Base-by-base conservation (phyloP, 2,113 vertebrate species). In the Corythoichthys haematopterus region DNA sequence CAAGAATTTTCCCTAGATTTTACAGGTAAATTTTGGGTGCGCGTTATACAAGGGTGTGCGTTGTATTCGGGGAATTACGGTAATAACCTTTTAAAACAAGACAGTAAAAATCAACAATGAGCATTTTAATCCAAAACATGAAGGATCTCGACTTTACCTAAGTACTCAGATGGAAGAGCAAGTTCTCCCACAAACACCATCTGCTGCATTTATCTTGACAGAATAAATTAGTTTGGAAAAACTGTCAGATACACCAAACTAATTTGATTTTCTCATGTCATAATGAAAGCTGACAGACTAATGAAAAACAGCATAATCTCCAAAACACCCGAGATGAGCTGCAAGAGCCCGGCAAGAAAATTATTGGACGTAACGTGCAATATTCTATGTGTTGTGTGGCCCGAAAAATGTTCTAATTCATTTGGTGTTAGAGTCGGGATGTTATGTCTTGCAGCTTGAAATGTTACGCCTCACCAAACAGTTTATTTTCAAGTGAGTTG, bases 281-380 rank as follows among this genome's bases (percentile, higher is more conserved):
- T 88, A 90, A 92, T 90, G 79, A 87, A 88, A 89, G 80, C 75
- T 81, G 88, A 88, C 85, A 79, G 82, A 82, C 79, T 84, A 89
- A 91, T 91, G 83, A 88, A 90, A 90, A 84, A 81, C 38, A 47
- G 57, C 83, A 86, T 75, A 50, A 81, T 90, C 82, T 80, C 70
- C 65, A 88, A 81, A 89, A 87, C 58, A 73, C 61, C 61, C 51
- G 38, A 79, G 80, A 84, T 80, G 80, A 87, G 87, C 75, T 83
- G 73, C 74, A 79, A 72, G 85, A 80, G 57, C 74, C 50, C 50
- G 40, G 52, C 50, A 62, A 64, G 63, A 72, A 85, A 82, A 72
- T 62, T 68, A 76, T 66, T 35, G 43, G 13, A 20, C 48, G 59
- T 69, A 70, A 78, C 84, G 85, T 73, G 65, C 71, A 46, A 69